Conservation (phyloP, 2,888 invertebrate species). For the Heliconius erato region DNA sequence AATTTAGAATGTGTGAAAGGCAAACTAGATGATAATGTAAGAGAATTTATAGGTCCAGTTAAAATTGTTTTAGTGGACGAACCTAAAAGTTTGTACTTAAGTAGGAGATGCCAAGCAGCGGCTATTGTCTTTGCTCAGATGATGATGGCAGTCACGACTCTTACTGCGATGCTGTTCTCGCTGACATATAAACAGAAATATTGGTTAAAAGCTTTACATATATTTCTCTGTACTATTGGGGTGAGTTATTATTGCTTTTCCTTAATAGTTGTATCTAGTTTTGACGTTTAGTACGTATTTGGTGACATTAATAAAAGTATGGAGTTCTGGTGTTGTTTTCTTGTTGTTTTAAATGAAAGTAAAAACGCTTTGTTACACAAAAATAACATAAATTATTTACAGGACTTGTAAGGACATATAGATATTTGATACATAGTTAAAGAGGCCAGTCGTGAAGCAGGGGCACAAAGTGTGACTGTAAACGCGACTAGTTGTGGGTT, state of each 20-base stretch:
- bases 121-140: slow-evolving; percentile 60
- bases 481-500: no score
- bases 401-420: no score
- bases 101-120: slow-evolving; percentile 52
- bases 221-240: slow-evolving; percentile 66
- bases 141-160: slow-evolving; percentile 60
- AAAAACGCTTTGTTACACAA: no score
- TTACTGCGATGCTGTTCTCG: slow-evolving; percentile 60
- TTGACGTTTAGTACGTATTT: neutral
- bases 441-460: no score
- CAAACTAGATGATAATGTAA: slow-evolving; percentile 46
- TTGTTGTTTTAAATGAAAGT: no score
- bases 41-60: slow-evolving; percentile 70
- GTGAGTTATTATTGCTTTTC: slow-evolving; percentile 57
- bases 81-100: slow-evolving; percentile 43
- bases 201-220: slow-evolving; percentile 57
- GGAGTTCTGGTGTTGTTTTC: no score
- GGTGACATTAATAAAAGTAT: no score
- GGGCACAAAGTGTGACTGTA: no score
- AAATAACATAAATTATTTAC: no score
- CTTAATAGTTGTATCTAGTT: neutral
- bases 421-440: no score
- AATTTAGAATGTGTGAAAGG: slow-evolving; percentile 62
- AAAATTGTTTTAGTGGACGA: slow-evolving; percentile 70
- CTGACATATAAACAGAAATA: slow-evolving; percentile 53